phyloP scores from a whole-genome alignment of 35 echinoderm and acorn worm genomes.

The Heliocidaris erythrogramma region DNA sequence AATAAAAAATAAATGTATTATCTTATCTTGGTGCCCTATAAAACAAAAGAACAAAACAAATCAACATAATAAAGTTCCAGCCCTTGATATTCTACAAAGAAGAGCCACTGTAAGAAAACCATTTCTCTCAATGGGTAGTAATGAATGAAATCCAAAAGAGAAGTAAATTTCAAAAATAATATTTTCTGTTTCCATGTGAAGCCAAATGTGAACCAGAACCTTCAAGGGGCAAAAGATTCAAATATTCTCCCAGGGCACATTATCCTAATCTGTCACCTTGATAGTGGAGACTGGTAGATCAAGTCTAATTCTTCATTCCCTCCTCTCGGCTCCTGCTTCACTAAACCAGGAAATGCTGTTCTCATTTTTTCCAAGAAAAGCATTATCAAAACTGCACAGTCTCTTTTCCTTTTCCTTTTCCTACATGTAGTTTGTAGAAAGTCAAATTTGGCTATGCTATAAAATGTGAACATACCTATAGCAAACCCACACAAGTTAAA shows the following conservation, averaged over 20 bases:
- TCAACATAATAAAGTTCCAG: background rate
- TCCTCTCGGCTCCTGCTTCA: background rate
- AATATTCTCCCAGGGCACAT: background rate
- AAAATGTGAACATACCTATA: background rate
- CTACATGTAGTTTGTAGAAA: background rate
- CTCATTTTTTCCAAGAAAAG: background rate
- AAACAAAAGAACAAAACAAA: background rate
- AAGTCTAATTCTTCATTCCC: background rate
- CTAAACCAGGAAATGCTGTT: background rate
- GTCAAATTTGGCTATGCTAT: background rate
- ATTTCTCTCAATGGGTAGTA: background rate
- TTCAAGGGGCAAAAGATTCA: background rate
- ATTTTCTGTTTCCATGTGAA: background rate
- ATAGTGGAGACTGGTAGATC: background rate
- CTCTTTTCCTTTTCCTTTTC: background rate
- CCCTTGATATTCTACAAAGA: background rate
- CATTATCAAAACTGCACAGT: background rate
- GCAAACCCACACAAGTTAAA: background rate
- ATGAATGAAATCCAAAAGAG: background rate
- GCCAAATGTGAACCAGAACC: background rate
- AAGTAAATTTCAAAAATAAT: background rate
- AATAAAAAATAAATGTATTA: background rate
- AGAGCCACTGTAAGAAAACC: too few species aligned
- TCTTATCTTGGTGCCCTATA: background rate
- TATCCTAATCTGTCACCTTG: too few species aligned